phyloP scores from a whole-genome alignment of 2,113 vertebrate species.

The Eulemur macaco region DNA sequence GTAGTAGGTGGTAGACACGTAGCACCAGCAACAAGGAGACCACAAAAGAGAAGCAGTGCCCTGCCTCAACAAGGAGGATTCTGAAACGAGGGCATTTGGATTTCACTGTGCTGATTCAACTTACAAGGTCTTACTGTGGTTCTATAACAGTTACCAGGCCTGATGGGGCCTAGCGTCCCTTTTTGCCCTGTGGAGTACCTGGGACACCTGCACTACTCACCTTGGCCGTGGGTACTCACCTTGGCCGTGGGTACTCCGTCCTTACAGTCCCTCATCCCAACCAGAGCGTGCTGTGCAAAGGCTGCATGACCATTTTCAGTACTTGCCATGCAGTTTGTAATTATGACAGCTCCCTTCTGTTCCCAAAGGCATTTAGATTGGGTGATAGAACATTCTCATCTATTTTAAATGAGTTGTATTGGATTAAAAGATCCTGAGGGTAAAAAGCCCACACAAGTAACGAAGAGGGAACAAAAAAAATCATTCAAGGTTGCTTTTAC shows the following conservation, averaged over 20 bases:
- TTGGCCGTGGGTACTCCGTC: background rate
- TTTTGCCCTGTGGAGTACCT: background rate
- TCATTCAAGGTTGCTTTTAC: slow-evolving; percentile 23
- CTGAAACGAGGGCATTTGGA: background rate
- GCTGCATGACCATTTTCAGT: background rate
- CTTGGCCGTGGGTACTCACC: background rate
- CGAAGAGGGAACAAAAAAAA: background rate
- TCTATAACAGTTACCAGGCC: background rate
- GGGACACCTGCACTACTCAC: background rate
- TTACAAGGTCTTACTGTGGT: background rate
- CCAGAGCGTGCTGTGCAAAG: background rate
- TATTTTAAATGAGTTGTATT: slow-evolving; percentile 72
- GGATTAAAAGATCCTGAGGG: slow-evolving; percentile 50
- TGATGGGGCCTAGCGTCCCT: accelerated
- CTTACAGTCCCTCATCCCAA: background rate
- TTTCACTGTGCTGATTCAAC: background rate
- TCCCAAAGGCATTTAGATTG: slow-evolving; percentile 58
- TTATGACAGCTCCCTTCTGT: slow-evolving; percentile 40
- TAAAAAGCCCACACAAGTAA: slow-evolving; percentile 53
- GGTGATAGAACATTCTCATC: slow-evolving; percentile 63
- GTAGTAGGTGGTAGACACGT: background rate
- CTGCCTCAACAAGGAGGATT: background rate
- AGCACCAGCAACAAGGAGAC: background rate
- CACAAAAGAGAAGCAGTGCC: background rate
- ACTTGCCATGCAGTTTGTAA: background rate